Base-by-base conservation (phyloP, 92 coral and sea anemone species). In the Blastomussa wellsi region DNA sequence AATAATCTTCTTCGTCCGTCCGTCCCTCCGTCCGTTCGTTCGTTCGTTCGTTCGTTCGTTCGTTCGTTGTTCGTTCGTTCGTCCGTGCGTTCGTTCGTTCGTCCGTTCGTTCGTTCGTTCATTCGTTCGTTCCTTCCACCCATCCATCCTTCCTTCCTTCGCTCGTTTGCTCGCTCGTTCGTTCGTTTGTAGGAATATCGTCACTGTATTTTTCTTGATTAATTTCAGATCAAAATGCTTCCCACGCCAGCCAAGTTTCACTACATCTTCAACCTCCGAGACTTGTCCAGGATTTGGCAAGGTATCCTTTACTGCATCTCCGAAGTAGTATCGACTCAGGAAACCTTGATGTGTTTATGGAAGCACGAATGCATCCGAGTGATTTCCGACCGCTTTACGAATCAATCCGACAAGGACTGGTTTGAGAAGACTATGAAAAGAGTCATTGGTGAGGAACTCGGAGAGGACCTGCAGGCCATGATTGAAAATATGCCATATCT, bases 161-260 rank as follows among this genome's bases (percentile, higher is more conserved):
- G 48, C 31, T 15, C 77, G 53, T 48, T 15, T 15, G 53, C 11
- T 15, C 53, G 53, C 11, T 1, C 57, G 57, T 51, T 5, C 57
- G 57, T 51, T 5, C 22, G 57, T 51, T 5, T 5, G 57, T 51
- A 20, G 13, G 41, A 44, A 44, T 13, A 8, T 38, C 20, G 26
- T 15, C 75, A 9, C 6, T 37, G n/a, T n/a, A n/a, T n/a, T 47
- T 37, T 76, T 33, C 12, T 19, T 11, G 41, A 66, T 48, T 28
- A n/a, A 41, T 68, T 20, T 42, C 83, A 95, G 98, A 92, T 95
- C 29, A 95, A 95, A 84, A 95, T 95, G 98, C 93, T 95, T 29
- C 98, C 98, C 22, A 95, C 98, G 16, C 98, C 98, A 41, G 98
- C 98, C 49, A 96, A 96, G 79, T 96, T 96, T 81, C 98, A 96